A percentile compares a stretch with the other conserved stretches of the same genome.
These are phyloP conservation scores for Anagrus nilaparvatae DNA, from an alignment of 1,140 invertebrate genomes.

Conservation along the genomic window DNA sequence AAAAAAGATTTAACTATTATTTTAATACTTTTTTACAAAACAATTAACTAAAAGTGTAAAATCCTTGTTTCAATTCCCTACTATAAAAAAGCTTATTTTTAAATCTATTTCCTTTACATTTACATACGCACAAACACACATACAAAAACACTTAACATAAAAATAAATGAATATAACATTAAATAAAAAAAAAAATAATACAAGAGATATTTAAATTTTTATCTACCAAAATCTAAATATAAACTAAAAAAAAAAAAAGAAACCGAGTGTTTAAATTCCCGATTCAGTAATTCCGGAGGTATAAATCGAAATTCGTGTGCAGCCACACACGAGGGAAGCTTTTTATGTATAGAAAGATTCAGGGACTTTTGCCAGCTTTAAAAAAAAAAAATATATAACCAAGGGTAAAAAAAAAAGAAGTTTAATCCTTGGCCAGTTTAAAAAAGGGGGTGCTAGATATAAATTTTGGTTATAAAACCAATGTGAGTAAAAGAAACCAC, in stretches of 20 bases:
- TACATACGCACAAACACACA: neutral
- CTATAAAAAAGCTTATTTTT: constrained; percentile 29
- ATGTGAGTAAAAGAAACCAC: too few relatives aligned
- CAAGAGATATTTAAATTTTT: neutral
- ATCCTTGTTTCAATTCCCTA: too few relatives aligned
- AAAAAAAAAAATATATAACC: too few relatives aligned
- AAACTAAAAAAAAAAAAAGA: constrained; percentile 4
- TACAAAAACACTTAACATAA: constrained; percentile 6
- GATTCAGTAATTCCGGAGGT: constrained; percentile 38
- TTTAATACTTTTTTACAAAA: too few relatives aligned
- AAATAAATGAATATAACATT: constrained; percentile 13
- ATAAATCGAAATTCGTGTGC: constrained; percentile 42
- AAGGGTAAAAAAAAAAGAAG: too few relatives aligned
- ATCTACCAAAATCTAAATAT: neutral
- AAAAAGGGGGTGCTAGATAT: too few relatives aligned
- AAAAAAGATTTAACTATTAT: too few relatives aligned
- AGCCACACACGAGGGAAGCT: constrained; percentile 29
- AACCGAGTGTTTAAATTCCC: constrained; percentile 35
- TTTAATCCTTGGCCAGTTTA: constrained; percentile 35
- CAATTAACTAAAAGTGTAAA: too few relatives aligned
- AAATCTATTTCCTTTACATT: neutral
- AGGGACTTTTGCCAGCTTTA: constrained; percentile 33
- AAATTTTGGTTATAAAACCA: too few relatives aligned
- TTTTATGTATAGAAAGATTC: constrained; percentile 32
- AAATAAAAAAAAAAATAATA: neutral